These are phyloP conservation scores for Tetrax tetrax DNA, from an alignment of 2,113 vertebrate genomes.

Conservation along the genomic window DNA sequence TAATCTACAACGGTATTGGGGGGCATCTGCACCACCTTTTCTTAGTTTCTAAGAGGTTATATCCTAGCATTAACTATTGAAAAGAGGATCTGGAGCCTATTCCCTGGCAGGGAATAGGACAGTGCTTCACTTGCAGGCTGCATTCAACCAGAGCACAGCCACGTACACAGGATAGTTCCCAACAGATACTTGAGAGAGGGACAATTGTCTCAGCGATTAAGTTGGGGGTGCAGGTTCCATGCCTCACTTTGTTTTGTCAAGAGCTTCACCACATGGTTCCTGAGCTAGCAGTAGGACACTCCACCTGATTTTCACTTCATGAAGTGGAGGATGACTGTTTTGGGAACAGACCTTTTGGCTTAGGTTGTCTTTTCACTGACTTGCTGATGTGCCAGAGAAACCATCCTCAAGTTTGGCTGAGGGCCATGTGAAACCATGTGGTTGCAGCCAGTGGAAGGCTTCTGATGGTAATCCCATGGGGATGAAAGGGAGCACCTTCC, in stretches of 20 bases:
- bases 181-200: not conserved
- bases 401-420: not conserved
- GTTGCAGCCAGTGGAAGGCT: not conserved
- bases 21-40: not conserved
- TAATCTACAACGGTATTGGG: not conserved
- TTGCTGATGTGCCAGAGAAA: not conserved
- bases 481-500: accelerated
- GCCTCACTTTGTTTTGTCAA: not conserved
- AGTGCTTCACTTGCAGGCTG: not conserved
- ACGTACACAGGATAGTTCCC: too few relatives aligned
- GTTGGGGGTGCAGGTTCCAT: not conserved
- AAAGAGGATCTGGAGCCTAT: not conserved
- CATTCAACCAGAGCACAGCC: not conserved
- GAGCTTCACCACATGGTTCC: not conserved
- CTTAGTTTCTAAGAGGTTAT: not conserved
- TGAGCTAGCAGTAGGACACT: not conserved
- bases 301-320: not conserved
- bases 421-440: constrained; percentile 2
- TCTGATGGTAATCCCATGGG: not conserved
- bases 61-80: not conserved
- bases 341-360: not conserved
- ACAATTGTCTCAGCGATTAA: not conserved
- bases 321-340: not conserved
- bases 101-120: not conserved
- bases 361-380: not conserved